Evolutionary conservation across 1,140 invertebrate species (phyloP), one percentile per base, ranked within the genome.

Genomic region (Tetraneura akinire): DNA sequence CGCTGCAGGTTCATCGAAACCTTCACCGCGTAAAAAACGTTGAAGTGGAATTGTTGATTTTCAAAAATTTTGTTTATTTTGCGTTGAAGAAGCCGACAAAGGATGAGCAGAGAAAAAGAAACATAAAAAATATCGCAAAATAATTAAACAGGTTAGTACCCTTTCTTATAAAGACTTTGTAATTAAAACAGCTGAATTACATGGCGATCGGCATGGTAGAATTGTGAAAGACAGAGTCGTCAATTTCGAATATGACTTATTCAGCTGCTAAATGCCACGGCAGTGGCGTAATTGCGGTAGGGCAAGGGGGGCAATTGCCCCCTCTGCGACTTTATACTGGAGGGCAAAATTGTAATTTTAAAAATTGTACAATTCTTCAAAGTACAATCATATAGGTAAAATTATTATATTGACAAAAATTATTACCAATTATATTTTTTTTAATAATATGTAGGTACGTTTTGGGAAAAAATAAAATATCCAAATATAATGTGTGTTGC

Each of bases 11-110:
- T 11, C 42, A 68, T 47, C 18, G 13, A 42, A 37, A 26, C 32
- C 32, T 37, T 68, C 42, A 42, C 64, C 55, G 55, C 55, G 23
- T 57, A 57, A 57, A 57, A 57, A 57, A 57, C 55, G 55, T 13
- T 26, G 21, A 57, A 57, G 55, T 57, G 6, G 18, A 42, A 37
- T 68, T 47, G 64, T 68, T 47, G 64, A 68, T 68, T 68, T 68
- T 68, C 18, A 13, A n/a, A 68, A 26, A 14, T 21, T 37, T n/a
- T 68, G 64, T 21, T 13, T 68, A 10, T 8, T 68, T 68, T 68
- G 64, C 18, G 64, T 26, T 37, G 64, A 68, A 68, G 21, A 68
- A 47, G 32, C 32, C 32, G 14, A 68, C 42, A 21, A 42, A 42
- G 18, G n/a, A 10, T n/a, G n/a, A n/a, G 32, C 23, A 10, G 64